Conservation (phyloP, 1,140 invertebrate genomes). For the Caerostris darwini region DNA sequence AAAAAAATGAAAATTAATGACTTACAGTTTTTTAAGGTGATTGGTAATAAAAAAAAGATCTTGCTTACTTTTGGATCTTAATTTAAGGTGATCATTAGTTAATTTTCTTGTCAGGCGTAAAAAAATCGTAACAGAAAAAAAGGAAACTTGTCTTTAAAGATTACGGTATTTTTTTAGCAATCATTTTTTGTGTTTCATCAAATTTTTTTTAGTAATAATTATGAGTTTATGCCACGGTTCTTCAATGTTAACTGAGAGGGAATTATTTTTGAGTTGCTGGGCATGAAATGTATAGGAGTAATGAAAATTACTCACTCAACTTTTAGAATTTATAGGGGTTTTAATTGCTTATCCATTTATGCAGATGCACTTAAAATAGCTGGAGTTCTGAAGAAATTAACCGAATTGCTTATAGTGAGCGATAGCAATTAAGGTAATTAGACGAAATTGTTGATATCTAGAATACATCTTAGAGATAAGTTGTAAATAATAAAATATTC, state of each 20-base stretch:
- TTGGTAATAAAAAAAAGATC: background rate
- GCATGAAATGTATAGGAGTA: too few relatives aligned
- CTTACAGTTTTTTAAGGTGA: slow-evolving; percentile 22
- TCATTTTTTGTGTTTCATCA: background rate
- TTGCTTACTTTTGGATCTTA: slow-evolving; percentile 38
- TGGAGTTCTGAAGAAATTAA: too few relatives aligned
- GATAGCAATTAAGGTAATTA: too few relatives aligned
- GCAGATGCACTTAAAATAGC: too few relatives aligned
- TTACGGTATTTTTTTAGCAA: background rate
- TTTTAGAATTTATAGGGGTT: too few relatives aligned
- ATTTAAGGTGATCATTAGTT: slow-evolving; percentile 49
- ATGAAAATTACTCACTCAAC: too few relatives aligned
- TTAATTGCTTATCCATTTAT: too few relatives aligned
- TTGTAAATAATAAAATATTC: too few relatives aligned
- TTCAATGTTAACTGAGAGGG: background rate
- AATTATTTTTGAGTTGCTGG: background rate
- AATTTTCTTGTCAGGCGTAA: slow-evolving; percentile 10
- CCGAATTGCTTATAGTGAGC: too few relatives aligned
- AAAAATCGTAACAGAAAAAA: background rate
- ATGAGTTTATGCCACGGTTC: background rate
- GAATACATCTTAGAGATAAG: too few relatives aligned
- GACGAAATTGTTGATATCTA: too few relatives aligned
- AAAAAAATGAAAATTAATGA: slow-evolving; percentile 28
- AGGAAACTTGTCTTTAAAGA: background rate
- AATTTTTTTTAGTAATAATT: background rate